Conservation (phyloP, 2,797 vertebrate genomes). For the Thalassophryne amazonica region DNA sequence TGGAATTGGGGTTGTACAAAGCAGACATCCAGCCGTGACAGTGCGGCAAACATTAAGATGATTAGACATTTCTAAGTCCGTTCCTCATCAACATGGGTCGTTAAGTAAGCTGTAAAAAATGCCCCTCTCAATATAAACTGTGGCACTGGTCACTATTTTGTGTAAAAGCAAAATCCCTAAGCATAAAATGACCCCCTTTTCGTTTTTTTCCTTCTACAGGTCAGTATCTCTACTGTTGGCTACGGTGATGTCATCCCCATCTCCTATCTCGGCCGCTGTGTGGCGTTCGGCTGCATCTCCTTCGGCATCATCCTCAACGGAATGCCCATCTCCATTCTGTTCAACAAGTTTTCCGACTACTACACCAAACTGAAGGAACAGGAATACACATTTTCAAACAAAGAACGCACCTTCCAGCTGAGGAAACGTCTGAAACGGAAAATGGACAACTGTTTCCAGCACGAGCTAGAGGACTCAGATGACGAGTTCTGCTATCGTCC, state of each 20-base stretch:
- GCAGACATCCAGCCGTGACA: no score
- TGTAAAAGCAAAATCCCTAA: neutral
- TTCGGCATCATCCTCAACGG: constrained; percentile 93
- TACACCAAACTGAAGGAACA: constrained; percentile 90
- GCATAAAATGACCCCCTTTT: neutral
- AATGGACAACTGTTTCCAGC: constrained; percentile 65
- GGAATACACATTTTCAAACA: constrained; percentile 73
- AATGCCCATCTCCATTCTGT: constrained; percentile 93
- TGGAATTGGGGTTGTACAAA: no score
- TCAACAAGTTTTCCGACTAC: constrained; percentile 93
- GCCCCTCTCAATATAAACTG: no score
- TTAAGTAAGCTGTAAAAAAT: no score
- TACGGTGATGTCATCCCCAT: constrained; percentile 88
- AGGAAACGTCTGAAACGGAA: constrained; percentile 70
- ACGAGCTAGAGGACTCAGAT: constrained; percentile 51
- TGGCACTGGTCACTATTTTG: no score
- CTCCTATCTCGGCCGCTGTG: constrained; percentile 83
- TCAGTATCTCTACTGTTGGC: constrained; percentile 92
- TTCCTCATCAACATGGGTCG: no score
- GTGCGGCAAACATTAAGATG: no score
- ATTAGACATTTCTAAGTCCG: no score
- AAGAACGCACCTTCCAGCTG: constrained; percentile 74
- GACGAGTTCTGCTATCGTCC: constrained; percentile 60
- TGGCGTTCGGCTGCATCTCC: constrained; percentile 89
- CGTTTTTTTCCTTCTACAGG: constrained; percentile 66